phyloP scores from a whole-genome alignment of 2,113 vertebrate genomes.

The Sus scrofa region T2T-Sscrofa CM000816.6:18236501-18237000 shows the following conservation, averaged over 20 bases:
- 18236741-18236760: neutral
- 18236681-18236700: neutral
- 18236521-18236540: conserved; percentile 19
- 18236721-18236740: neutral
- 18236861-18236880: no score
- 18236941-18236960: neutral
- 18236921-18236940: no score
- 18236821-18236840: no score
- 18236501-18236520: neutral
- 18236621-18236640: neutral
- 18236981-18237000: neutral
- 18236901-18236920: no score
- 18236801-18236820: no score
- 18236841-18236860: no score
- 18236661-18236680: neutral
- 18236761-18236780: no score
- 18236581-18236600: neutral
- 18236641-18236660: neutral
- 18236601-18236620: neutral
- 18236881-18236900: no score
- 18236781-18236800: neutral
- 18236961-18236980: conserved; percentile 17
- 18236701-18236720: neutral
- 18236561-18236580: neutral
- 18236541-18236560: conserved; percentile 19